Conservation (phyloP, 2,888 invertebrate species). For the Thumatha senex region DNA sequence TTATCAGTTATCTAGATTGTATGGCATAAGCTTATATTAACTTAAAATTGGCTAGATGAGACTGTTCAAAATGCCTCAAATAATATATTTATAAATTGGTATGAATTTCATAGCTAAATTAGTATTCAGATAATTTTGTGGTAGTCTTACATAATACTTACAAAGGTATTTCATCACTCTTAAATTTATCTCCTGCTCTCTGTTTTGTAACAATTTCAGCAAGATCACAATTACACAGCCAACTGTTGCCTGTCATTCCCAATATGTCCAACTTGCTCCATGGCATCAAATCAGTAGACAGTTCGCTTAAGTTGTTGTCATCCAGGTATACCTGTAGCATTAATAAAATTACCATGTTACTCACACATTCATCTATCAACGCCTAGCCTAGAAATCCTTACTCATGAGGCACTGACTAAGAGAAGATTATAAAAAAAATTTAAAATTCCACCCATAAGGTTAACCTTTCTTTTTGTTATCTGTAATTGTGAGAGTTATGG, state of each 20-base stretch:
- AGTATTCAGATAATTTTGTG: neutral
- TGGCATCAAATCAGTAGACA: conserved; percentile 78
- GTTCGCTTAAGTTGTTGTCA: conserved; percentile 82
- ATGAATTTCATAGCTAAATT: neutral
- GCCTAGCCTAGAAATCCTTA: too few relatives aligned
- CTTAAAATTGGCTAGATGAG: too few relatives aligned
- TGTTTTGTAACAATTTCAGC: conserved; percentile 69
- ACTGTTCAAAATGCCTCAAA: neutral
- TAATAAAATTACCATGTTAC: neutral
- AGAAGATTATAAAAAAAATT: too few relatives aligned
- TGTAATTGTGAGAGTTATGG: too few relatives aligned
- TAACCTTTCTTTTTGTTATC: too few relatives aligned
- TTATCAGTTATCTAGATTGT: too few relatives aligned
- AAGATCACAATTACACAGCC: conserved; percentile 85
- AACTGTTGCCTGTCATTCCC: conserved; percentile 85
- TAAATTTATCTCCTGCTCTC: conserved; percentile 67
- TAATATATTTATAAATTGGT: conserved; percentile 1
- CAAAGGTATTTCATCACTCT: conserved; percentile 65
- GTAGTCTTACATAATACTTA: conserved; percentile 63
- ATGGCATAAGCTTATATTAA: too few relatives aligned
- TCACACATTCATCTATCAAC: too few relatives aligned
- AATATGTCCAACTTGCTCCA: conserved; percentile 82
- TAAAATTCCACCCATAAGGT: too few relatives aligned
- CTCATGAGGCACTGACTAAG: too few relatives aligned
- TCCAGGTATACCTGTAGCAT: conserved; percentile 84